phyloP scores from a whole-genome alignment of 2,797 vertebrate species.

The Eulemur rubriventer region DNA sequence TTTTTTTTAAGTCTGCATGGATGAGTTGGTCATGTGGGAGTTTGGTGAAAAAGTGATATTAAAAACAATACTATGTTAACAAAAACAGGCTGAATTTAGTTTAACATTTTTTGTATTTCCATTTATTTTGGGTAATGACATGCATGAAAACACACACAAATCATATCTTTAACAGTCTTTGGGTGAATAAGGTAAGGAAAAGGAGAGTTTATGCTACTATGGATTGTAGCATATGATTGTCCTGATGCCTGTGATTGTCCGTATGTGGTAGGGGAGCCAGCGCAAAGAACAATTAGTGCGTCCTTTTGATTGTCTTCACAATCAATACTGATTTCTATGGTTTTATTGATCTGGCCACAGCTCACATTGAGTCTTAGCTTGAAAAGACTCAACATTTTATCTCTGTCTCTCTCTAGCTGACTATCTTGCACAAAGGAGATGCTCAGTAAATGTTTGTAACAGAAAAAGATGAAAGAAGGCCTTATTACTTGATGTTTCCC shows the following conservation, averaged over 20 bases:
- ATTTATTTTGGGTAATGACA: neutral
- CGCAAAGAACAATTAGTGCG: neutral
- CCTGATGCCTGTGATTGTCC: neutral
- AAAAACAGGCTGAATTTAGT: neutral
- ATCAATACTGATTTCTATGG: slow-evolving; percentile 42
- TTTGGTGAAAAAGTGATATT: neutral
- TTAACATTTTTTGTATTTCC: neutral
- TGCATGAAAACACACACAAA: neutral
- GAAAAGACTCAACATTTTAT: neutral
- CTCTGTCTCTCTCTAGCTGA: neutral
- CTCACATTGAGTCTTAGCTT: slow-evolving; percentile 2
- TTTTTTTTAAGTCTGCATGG: neutral
- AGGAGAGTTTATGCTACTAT: neutral
- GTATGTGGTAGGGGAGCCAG: neutral
- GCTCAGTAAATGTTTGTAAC: neutral
- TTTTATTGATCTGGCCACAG: slow-evolving; percentile 51
- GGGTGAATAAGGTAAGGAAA: neutral
- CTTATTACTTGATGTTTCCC: neutral
- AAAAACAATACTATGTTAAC: neutral
- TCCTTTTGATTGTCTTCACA: slow-evolving; percentile 16
- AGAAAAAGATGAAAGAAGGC: neutral
- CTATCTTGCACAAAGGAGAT: neutral
- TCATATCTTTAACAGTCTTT: neutral
- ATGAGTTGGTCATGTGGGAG: neutral
- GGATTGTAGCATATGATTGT: neutral